Evolutionary conservation across 2,888 invertebrate species (phyloP), one percentile per base, ranked within the genome.

Genomic region (Lysandra coridon): DNA sequence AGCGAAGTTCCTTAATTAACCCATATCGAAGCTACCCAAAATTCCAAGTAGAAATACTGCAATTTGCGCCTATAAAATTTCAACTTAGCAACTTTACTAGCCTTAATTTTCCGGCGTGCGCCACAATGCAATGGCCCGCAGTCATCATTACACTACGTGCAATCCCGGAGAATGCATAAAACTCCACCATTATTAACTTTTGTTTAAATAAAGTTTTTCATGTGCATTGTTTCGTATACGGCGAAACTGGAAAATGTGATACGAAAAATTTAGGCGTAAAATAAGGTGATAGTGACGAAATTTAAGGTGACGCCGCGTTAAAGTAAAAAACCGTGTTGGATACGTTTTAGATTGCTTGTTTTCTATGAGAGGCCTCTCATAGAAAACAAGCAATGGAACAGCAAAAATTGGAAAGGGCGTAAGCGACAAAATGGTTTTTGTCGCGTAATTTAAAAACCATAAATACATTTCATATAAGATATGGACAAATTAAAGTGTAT

Each of bases 161-260:
- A 37, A 69, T 69, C 69, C 5, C 37, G 5, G 69, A 14, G 69
- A 69, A 69, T 69, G 69, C 17, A 69, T 69, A 69, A 69, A 69
- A 69, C 69, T 69, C 69, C 12, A 69, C 69, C 33, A 64, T 64
- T 37, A 69, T 69, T 69, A 69, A 69, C 69, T 69, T 69, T 69
- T 69, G 33, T 69, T 69, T 69, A 69, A 69, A 69, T 69, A 37
- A 69, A 69, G 69, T 69, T 69, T 69, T 69, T 69, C 69, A 69
- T 37, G 69, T 69, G 69, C 14, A 37, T 69, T 69, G 69, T 69
- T 69, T 37, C 69, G 33, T 69, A 37, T 69, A 37, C 69, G 64
- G 30, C 64, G 69, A 37, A 69, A 69, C 33, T 69, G 17, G 12
- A 12, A 69, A 69, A 12, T 69, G 64, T 33, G 64, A 60, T 6